phyloP scores from a whole-genome alignment of 1,140 invertebrate species.

The Drosophila rhopaloa region DNA sequence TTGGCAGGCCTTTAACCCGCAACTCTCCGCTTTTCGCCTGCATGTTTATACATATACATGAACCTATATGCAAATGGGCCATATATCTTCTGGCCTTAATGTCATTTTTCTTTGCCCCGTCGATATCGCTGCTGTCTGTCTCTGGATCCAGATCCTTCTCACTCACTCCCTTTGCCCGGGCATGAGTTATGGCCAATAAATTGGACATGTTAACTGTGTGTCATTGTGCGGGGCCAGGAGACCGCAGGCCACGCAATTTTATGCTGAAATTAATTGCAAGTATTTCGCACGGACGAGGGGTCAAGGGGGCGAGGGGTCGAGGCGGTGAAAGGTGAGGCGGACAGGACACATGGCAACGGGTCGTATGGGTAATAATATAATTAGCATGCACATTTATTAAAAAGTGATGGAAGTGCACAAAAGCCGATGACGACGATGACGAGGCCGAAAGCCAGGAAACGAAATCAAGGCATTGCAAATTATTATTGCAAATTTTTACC shows the following conservation, averaged over 20 bases:
- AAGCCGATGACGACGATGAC: conserved; percentile 33
- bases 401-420: conserved; percentile 78
- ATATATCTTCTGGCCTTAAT: conserved; percentile 78
- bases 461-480: conserved; percentile 66
- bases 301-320: background rate
- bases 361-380: conserved; percentile 81
- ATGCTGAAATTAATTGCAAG: conserved; percentile 80
- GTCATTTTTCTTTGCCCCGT: conserved; percentile 71
- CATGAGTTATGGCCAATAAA: conserved; percentile 82
- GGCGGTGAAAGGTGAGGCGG: conserved; percentile 4
- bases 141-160: conserved; percentile 17
- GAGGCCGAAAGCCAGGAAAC: conserved; percentile 37
- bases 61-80: conserved; percentile 64
- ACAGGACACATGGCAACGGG: conserved; percentile 46
- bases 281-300: conserved; percentile 49
- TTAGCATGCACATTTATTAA: conserved; percentile 81
- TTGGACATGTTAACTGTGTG: conserved; percentile 82
- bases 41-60: conserved; percentile 25
- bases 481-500: conserved; percentile 65
- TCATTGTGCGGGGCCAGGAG: conserved; percentile 58
- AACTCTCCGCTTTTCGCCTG: conserved; percentile 1
- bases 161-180: conserved; percentile 15
- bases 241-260: conserved; percentile 79
- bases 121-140: conserved; percentile 44
- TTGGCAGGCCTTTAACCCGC: conserved; percentile 60